Base-by-base conservation (phyloP, 2,888 invertebrate species). In the Steinernema carpocapsae region DNA sequence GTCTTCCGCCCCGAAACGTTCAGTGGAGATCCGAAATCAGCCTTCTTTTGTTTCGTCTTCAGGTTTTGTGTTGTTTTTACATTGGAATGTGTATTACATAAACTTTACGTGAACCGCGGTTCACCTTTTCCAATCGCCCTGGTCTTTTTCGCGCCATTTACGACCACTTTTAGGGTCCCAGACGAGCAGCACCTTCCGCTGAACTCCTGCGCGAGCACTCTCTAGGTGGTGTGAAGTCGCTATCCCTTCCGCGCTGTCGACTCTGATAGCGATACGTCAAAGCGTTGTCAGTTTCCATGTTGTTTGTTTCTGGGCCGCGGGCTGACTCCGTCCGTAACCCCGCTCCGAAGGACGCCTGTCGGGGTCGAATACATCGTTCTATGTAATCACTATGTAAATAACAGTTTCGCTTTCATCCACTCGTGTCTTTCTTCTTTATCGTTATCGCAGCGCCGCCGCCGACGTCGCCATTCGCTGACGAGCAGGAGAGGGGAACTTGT, bases 341-440 rank as follows among this genome's bases (percentile, higher is more conserved):
- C 64, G 17, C 37, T 29, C 26, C 64, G 37, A 19, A 22, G 64
- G 32, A 17, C 64, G 64, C 37, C 64, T 64, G 64, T 37, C 29
- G 32, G 37, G 64, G 64, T 64, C 64, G 64, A 32, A 64, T 29
- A 64, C 64, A 64, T 32, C 64, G 37, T 64, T 37, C 64, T 22
- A 29, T 64, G 64, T 64, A 64, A 64, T 64, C 64, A 32, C 29
- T 64, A 64, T 64, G 64, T 64, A 64, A 64, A 64, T 64, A 64
- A 64, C 64, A 64, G 64, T 64, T 64, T 64, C 64, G 64, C 64
- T 64, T 64, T 64, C 64, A 64, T 64, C 64, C 26, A 14, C 64
- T 64, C 32, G 64, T n/a, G 64, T 64, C 37, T 37, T 37, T 37
- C 37, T 37, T 37, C 37, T 37, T 37, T 37, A 37, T 37, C 26